Evolutionary conservation across 2,113 vertebrate genomes (phyloP).

Genomic region (Oreotrochilus melanogaster): DNA sequence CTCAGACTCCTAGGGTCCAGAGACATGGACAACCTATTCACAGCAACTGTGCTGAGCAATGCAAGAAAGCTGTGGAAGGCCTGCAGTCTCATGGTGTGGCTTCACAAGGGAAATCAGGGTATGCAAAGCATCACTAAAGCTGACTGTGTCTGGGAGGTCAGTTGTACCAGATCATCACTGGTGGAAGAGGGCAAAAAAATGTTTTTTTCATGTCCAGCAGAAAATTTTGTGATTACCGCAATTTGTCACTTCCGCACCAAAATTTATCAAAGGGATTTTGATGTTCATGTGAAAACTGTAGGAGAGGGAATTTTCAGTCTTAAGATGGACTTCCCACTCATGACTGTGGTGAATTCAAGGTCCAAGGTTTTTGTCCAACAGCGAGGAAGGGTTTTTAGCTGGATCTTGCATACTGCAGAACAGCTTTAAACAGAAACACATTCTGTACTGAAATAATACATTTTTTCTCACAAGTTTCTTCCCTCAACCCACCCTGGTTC

Average conservation of each 20-base stretch:
- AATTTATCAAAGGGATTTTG: background rate
- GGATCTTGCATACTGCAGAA: background rate
- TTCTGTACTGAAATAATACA: background rate
- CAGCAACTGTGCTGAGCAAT: background rate
- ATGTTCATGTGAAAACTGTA: background rate
- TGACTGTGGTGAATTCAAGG: background rate
- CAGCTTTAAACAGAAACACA: background rate
- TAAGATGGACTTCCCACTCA: background rate
- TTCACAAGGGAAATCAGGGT: background rate
- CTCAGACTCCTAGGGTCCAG: background rate
- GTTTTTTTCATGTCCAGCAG: background rate
- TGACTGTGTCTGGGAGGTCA: background rate
- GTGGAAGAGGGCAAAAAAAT: background rate
- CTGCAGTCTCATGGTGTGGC: background rate
- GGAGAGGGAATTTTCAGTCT: background rate
- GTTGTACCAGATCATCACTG: background rate
- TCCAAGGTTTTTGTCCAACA: background rate
- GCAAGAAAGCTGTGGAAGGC: fast-evolving
- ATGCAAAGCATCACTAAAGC: fast-evolving
- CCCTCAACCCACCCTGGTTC: background rate
- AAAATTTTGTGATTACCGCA: background rate
- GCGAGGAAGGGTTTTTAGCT: background rate
- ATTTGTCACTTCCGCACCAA: background rate
- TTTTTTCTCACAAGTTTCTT: fast-evolving
- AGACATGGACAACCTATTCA: background rate